Conservation (phyloP, 1,140 invertebrate species). For the Coptotermes formosanus region DNA sequence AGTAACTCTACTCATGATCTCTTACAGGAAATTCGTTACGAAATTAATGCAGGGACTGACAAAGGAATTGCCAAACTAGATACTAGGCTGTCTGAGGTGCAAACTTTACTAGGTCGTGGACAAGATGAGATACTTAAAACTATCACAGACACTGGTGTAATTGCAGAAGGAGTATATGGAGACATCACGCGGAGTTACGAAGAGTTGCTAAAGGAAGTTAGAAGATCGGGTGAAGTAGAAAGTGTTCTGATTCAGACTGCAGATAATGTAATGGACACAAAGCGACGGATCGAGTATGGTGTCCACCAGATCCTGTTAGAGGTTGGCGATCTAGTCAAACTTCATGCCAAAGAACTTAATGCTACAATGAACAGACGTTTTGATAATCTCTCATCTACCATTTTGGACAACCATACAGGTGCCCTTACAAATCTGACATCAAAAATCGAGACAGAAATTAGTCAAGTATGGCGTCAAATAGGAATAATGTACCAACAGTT, state of each 20-base stretch:
- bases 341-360: conserved; percentile 65
- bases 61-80: conserved; percentile 36
- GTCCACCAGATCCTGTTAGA: conserved; percentile 83
- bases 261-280: conserved; percentile 80
- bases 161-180: conserved; percentile 54
- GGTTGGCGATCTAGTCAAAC: conserved; percentile 67
- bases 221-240: conserved; percentile 68
- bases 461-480: conserved; percentile 79
- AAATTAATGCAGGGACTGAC: conserved; percentile 33
- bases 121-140: conserved; percentile 54
- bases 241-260: conserved; percentile 78
- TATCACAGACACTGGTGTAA: conserved; percentile 53
- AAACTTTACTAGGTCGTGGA: conserved; percentile 36
- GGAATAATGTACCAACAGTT: conserved; percentile 86
- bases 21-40: conserved; percentile 31
- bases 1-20: conserved; percentile 45
- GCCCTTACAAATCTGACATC: conserved; percentile 71
- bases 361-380: conserved; percentile 67
- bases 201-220: conserved; percentile 55
- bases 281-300: conserved; percentile 79
- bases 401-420: conserved; percentile 72
- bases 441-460: conserved; percentile 78
- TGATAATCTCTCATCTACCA: conserved; percentile 63
- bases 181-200: conserved; percentile 58
- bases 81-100: conserved; percentile 47